Evolutionary conservation across 2,797 vertebrate species (phyloP).

Genomic region (Phylloscopus collybita): DNA sequence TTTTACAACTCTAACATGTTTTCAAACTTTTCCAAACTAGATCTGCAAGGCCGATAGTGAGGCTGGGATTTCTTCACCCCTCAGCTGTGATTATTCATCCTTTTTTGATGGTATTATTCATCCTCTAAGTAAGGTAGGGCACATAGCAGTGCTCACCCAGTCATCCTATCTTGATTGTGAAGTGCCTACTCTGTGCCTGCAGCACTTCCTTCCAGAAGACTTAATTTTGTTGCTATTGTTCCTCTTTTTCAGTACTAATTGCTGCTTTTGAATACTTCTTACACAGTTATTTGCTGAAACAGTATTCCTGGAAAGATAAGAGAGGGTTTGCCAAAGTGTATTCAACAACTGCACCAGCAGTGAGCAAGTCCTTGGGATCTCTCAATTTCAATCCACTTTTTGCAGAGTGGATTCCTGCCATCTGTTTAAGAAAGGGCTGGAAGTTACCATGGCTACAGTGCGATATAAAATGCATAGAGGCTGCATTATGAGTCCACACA

Average conservation of each 20-base stretch:
- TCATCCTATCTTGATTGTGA: neutral
- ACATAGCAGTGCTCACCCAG: fast-evolving
- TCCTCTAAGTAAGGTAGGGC: neutral
- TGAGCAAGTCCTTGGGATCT: neutral
- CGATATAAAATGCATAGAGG: slow-evolving; percentile 8
- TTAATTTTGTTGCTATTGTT: neutral
- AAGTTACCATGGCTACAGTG: slow-evolving; percentile 19
- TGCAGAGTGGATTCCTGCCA: neutral
- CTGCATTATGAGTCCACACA: slow-evolving; percentile 37
- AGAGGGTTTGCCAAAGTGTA: neutral
- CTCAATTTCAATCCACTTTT: neutral
- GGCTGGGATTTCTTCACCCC: neutral
- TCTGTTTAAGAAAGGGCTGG: slow-evolving; percentile 7
- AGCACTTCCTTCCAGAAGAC: neutral
- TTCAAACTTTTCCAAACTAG: neutral
- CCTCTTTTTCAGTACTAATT: neutral
- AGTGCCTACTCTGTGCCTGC: neutral
- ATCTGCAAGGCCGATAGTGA: neutral
- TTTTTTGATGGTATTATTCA: neutral
- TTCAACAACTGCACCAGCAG: neutral
- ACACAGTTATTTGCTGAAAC: neutral
- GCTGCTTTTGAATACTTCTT: neutral
- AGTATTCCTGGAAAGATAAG: neutral
- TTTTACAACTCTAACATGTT: neutral
- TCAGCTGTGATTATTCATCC: neutral